These are phyloP conservation scores for Umimayanthus chanpuru DNA, from an alignment of 92 coral and sea anemone genomes.

Conservation along the genomic window DNA sequence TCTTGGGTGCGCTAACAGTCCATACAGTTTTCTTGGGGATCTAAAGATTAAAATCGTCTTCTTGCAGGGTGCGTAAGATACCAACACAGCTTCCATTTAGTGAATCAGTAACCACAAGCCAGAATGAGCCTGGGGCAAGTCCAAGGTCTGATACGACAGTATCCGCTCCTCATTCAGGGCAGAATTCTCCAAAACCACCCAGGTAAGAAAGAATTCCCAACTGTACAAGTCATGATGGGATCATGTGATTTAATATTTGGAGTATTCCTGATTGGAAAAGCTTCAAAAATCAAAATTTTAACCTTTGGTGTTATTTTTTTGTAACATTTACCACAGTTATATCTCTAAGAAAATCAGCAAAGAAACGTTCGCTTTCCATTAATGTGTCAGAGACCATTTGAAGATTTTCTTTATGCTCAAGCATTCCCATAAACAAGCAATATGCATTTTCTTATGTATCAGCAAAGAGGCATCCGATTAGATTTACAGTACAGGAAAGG, in stretches of 20 bases:
- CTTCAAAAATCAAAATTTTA: too few relatives aligned
- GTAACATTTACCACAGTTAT: too few relatives aligned
- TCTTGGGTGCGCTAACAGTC: too few relatives aligned
- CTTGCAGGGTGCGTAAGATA: slow-evolving; percentile 25
- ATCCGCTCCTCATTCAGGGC: slow-evolving; percentile 60
- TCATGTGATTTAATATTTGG: too few relatives aligned
- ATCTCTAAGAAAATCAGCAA: too few relatives aligned
- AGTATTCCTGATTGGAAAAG: too few relatives aligned
- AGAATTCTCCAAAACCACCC: slow-evolving; percentile 57
- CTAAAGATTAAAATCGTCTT: too few relatives aligned
- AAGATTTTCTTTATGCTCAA: not conserved
- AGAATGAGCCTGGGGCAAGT: slow-evolving; percentile 50
- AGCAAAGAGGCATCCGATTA: not conserved
- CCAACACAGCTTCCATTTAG: slow-evolving; percentile 19
- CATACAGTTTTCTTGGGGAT: too few relatives aligned
- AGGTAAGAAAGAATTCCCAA: not conserved
- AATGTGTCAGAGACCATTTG: not conserved
- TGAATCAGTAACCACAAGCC: slow-evolving; percentile 29
- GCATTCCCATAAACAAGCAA: not conserved
- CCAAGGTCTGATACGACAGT: slow-evolving; percentile 61
- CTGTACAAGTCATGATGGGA: not conserved
- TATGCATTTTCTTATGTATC: not conserved
- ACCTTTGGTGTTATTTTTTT: too few relatives aligned
- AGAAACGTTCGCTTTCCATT: too few relatives aligned
- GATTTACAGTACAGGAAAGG: too few relatives aligned